A percentile compares a stretch with the other conserved stretches of the same genome.
Conservation (phyloP, 2,797 vertebrate species). For the Parambassis ranga region DNA sequence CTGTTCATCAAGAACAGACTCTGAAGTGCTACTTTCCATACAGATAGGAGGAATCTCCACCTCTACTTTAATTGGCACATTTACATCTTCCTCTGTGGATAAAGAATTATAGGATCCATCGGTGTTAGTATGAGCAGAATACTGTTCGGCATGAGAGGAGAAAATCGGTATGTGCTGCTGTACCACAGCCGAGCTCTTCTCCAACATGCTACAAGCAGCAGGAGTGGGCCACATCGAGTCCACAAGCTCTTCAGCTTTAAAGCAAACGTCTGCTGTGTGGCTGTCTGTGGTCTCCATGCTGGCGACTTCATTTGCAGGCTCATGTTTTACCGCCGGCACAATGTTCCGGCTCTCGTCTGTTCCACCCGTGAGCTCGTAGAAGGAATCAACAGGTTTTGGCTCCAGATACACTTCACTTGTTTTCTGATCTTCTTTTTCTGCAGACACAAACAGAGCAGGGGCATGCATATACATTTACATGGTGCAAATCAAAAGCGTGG, state of each 20-base stretch:
- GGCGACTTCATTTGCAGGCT: conserved; percentile 33
- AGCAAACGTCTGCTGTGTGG: neutral
- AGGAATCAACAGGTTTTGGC: neutral
- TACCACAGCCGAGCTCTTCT: conserved; percentile 22
- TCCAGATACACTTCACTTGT: neutral
- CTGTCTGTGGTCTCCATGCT: neutral
- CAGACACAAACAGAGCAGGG: neutral
- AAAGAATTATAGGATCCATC: conserved; percentile 1
- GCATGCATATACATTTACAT: neutral
- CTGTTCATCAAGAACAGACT: conserved; percentile 2
- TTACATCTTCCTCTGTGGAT: neutral
- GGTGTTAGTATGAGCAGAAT: conserved; percentile 1
- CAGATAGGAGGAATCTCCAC: conserved; percentile 11
- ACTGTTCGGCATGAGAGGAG: conserved; percentile 17
- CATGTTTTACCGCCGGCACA: conserved; percentile 52
- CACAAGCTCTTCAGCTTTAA: conserved; percentile 6
- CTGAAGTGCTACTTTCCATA: neutral
- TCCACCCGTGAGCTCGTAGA: neutral
- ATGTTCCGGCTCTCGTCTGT: neutral
- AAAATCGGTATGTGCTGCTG: conserved; percentile 26
- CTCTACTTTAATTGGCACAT: conserved; percentile 39
- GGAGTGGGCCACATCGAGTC: conserved; percentile 48
- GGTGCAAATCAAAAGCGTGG: neutral
- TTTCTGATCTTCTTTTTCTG: conserved; percentile 30
- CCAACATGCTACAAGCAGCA: conserved; percentile 42